phyloP scores from a whole-genome alignment of 2,797 vertebrate species.

The Streptopelia turtur region DNA sequence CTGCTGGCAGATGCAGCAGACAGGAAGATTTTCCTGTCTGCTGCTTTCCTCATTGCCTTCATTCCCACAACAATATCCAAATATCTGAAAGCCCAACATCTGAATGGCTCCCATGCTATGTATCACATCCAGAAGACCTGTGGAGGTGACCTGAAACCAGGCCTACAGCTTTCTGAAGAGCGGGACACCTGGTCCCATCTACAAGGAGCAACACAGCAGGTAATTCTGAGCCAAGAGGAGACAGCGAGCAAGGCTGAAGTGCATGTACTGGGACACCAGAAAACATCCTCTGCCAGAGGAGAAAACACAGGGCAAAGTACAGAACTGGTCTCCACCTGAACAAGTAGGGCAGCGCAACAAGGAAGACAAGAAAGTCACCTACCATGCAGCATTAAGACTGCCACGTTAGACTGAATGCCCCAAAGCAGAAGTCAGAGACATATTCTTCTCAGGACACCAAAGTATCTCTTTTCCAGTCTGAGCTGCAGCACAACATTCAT shows the following conservation, averaged over 20 bases:
- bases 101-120: neutral
- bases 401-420: neutral
- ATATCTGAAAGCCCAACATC: neutral
- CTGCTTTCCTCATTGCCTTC: neutral
- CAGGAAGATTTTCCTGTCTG: neutral
- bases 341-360: neutral
- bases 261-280: neutral
- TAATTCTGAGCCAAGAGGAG: neutral
- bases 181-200: neutral
- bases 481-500: slow-evolving; percentile 30
- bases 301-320: neutral
- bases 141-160: neutral
- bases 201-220: neutral
- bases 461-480: neutral
- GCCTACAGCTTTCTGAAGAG: neutral
- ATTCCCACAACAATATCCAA: neutral
- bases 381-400: neutral
- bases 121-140: neutral
- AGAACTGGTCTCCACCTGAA: neutral
- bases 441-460: neutral
- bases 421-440: neutral
- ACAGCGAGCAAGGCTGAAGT: neutral
- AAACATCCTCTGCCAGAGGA: neutral
- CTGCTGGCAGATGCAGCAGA: neutral
- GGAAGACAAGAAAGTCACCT: neutral